A percentile compares a stretch with the other conserved stretches of the same genome.
Conservation (phyloP, 2,113 vertebrate species). For the Gnathonemus longibarbis region DNA sequence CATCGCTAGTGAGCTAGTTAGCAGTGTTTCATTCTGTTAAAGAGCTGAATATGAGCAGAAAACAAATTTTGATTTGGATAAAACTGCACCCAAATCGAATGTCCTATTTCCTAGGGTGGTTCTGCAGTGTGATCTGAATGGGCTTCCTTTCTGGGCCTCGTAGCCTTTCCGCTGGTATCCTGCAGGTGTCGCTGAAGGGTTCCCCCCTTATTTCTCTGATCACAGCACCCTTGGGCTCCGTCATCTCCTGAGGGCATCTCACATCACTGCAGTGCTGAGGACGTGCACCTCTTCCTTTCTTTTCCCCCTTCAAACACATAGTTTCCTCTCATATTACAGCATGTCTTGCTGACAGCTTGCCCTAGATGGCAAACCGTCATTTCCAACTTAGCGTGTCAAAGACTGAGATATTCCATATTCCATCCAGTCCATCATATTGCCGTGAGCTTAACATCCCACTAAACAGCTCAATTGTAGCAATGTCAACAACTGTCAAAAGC, state of each 20-base stretch:
- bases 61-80: not conserved
- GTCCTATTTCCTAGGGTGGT: not conserved
- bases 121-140: not conserved
- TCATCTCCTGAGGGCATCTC: not conserved
- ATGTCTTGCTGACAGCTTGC: not conserved
- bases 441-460: not conserved
- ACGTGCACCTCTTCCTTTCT: not conserved
- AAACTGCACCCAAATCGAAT: not conserved
- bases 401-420: not conserved
- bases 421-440: not conserved
- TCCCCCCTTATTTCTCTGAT: not conserved
- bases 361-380: not conserved
- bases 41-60: not conserved
- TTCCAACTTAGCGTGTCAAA: not conserved
- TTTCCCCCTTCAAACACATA: not conserved
- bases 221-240: not conserved
- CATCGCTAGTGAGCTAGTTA: not conserved
- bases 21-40: not conserved
- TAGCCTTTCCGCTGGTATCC: not conserved
- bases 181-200: not conserved
- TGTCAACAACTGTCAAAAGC: constrained; percentile 9
- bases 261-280: not conserved
- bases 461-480: constrained; percentile 1
- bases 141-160: not conserved
- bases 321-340: not conserved